These are phyloP conservation scores for Lasioglossum lativentre DNA, from an alignment of 2,888 invertebrate genomes.

Conservation along the genomic window DNA sequence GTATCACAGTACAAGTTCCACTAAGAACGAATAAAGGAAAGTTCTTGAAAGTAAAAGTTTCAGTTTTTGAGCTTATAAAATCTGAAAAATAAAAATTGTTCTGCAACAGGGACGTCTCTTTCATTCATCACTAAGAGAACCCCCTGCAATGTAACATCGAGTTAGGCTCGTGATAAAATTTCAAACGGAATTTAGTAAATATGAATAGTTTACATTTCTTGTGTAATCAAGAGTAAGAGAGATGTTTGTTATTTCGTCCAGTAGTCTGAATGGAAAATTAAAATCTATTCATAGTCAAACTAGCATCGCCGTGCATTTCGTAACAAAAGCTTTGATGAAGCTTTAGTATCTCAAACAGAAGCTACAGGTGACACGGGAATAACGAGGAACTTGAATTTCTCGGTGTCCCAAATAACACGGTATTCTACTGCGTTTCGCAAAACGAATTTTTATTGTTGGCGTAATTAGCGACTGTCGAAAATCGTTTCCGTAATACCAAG, in stretches of 20 bases:
- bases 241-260: neutral
- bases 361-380: neutral
- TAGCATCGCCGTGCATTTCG: neutral
- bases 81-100: neutral
- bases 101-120: too few species aligned
- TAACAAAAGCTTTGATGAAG: conserved; percentile 1
- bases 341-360: neutral
- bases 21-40: too few species aligned
- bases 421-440: neutral
- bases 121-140: too few species aligned
- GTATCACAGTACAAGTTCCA: neutral
- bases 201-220: neutral
- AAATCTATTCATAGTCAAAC: conserved; percentile 1
- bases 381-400: neutral
- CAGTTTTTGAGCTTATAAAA: neutral
- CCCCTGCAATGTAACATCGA: too few species aligned
- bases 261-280: neutral
- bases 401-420: neutral
- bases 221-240: neutral
- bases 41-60: neutral
- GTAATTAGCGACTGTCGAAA: neutral
- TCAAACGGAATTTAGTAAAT: neutral
- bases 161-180: too few species aligned
- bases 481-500: neutral
- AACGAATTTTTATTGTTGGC: neutral